Evolutionary conservation across 1,140 invertebrate genomes (phyloP).

Genomic region (Drosophila carrolli): DNA sequence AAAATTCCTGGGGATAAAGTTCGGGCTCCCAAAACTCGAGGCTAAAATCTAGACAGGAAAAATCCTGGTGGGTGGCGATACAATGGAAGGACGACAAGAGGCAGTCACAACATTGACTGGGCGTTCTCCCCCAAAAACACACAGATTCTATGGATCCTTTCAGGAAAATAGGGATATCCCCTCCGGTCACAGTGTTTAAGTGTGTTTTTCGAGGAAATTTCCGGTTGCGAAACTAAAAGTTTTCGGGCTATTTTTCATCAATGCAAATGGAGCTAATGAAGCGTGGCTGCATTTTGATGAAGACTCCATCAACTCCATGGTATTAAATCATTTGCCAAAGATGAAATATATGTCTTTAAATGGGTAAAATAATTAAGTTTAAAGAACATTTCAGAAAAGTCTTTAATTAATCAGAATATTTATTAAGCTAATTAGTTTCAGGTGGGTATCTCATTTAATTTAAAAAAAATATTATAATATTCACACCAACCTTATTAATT

Average conservation of each 20-base stretch:
- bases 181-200: neutral
- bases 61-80: neutral
- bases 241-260: neutral
- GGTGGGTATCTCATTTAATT: no score
- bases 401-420: no score
- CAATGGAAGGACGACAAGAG: constrained; percentile 30
- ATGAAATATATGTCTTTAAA: neutral
- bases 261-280: constrained; percentile 14
- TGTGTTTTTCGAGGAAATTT: constrained; percentile 11
- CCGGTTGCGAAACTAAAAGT: constrained; percentile 3
- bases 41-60: neutral
- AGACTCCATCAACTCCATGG: neutral
- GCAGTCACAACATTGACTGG: constrained; percentile 61
- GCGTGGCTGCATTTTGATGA: neutral
- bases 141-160: neutral
- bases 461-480: no score
- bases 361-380: no score
- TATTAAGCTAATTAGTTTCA: no score
- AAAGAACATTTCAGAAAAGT: no score
- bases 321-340: neutral
- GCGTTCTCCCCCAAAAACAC: constrained; percentile 16
- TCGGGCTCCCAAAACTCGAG: neutral
- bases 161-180: neutral
- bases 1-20: neutral
- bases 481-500: no score